Base-by-base conservation (phyloP, 2,888 invertebrate species). In the Acutogordius australiensis region DNA sequence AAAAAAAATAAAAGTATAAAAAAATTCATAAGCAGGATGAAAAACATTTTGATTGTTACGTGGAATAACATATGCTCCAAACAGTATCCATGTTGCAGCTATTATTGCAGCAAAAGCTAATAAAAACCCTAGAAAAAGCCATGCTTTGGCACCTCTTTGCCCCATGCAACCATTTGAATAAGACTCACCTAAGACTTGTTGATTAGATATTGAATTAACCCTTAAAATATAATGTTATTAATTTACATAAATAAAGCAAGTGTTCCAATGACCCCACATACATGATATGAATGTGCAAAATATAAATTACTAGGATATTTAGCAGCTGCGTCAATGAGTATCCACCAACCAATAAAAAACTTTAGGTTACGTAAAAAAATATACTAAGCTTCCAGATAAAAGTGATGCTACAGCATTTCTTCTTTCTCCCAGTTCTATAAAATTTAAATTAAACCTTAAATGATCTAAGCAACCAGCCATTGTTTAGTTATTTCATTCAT, bases 261-360 rank as follows among this genome's bases (percentile, higher is more conserved):
- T 1, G 91, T 90, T 26, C 85, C 86, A 65, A 91, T 80, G 59
- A 90, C 81, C 2, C 94, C 97, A 68, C 90, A 88, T 61, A 88
- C 80, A 68, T 91, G 84, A 65, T 71, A 90, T 73, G 73, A 81
- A 64, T 76, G 73, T 64, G 73, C 70, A 66, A 77, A 76, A 30
- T 76, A 69, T 28, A 64, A 62, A 60, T 69, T 76, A 37, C 75
- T 74, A 0, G 80, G 78, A 67, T 82, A 81, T 26, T 79, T 79
- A 0, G 84, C 79, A 61, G 84, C 81, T 4, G 87, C 84, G 74
- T 94, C 94, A 66, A 97, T 90, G 63, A 90, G 81, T 63, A 88
- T 79, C 97, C 94, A 97, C 91, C 94, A 94, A 59, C 90, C 94
- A 65, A 80, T 74, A 67, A 87, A 90, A 74, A 94, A 94, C 87